Base-by-base conservation (phyloP, 2,113 vertebrate genomes). In the Ursus arctos region DNA sequence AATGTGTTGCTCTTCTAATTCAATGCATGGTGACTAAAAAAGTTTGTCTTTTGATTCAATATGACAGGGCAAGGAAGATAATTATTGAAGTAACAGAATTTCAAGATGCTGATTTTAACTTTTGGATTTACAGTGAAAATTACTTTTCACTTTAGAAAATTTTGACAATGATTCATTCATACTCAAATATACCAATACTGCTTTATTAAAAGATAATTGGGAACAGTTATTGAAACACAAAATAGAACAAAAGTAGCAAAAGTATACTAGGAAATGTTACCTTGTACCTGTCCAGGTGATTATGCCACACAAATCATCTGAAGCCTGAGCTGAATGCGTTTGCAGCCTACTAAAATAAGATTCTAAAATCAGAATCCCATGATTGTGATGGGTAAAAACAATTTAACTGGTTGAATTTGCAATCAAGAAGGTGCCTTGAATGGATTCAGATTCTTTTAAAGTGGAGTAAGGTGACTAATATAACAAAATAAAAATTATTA, bases 361-460 rank as follows among this genome's bases (percentile, higher is more conserved):
- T 97, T 51, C 53, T 65, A 59, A 49, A 33, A 97, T 96, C 49
- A 88, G 83, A 87, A 51, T 21, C 6, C 65, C 3, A 80, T 89
- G 87, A 79, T 82, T 74, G 83, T 91, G 36, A 79, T 71, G 49
- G 11, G 31, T 65, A 80, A 0, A 22, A 94, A 91, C 65, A 97
- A 91, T 16, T 97, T 57, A 97, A 84, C 71, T 85, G 24, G 69
- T 47, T 94, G 91, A 96, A 95, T 96, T 69, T 98, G 84, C 8
- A 95, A 5, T 15, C 18, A 53, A 94, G 96, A 97, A 96, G 80
- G 22, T 94, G 84, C 69, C 0, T 51, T 88, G 69, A 96, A 93
- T 95, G 87, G 88, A 97, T 98, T 98, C 47, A 93, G 80, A 93
- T 97, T 97, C 61, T 94, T 96, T 98, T 98, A 97, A 63, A 4